Percentiles rank a stretch among this genome's conserved stretches.
These are phyloP conservation scores for Cataglyphis altisquamis DNA, from an alignment of 2,888 invertebrate genomes.

Conservation along the genomic window DNA sequence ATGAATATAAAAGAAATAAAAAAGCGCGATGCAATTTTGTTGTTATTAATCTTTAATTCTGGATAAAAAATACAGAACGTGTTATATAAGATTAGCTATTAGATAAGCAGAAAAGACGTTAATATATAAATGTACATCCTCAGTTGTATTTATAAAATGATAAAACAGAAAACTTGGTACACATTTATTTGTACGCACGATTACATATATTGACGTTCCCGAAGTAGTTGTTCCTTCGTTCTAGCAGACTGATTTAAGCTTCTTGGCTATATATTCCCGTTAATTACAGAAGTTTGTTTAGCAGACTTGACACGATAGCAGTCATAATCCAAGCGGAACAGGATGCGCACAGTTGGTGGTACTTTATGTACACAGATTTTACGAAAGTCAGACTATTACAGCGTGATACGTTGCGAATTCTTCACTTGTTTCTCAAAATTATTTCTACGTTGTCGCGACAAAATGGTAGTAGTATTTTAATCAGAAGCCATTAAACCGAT, in stretches of 20 bases:
- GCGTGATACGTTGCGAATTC: slow-evolving; percentile 27
- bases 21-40: background rate
- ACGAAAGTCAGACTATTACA: slow-evolving; percentile 29
- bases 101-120: background rate
- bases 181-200: background rate
- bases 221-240: slow-evolving; percentile 32
- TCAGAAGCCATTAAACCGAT: background rate
- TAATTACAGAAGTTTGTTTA: slow-evolving; percentile 58
- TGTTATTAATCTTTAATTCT: background rate
- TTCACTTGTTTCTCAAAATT: slow-evolving; percentile 23
- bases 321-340: slow-evolving; percentile 55
- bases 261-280: slow-evolving; percentile 28
- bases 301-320: slow-evolving; percentile 53
- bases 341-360: slow-evolving; percentile 47
- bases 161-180: background rate
- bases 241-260: slow-evolving; percentile 51
- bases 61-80: background rate
- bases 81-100: too few species aligned
- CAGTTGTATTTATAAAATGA: background rate
- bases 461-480: slow-evolving; percentile 4
- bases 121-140: background rate
- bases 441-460: background rate
- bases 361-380: slow-evolving; percentile 54
- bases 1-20: background rate
- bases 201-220: slow-evolving; percentile 36